Conservation (phyloP, 2,113 vertebrate species). For the Alouatta palliata region DNA sequence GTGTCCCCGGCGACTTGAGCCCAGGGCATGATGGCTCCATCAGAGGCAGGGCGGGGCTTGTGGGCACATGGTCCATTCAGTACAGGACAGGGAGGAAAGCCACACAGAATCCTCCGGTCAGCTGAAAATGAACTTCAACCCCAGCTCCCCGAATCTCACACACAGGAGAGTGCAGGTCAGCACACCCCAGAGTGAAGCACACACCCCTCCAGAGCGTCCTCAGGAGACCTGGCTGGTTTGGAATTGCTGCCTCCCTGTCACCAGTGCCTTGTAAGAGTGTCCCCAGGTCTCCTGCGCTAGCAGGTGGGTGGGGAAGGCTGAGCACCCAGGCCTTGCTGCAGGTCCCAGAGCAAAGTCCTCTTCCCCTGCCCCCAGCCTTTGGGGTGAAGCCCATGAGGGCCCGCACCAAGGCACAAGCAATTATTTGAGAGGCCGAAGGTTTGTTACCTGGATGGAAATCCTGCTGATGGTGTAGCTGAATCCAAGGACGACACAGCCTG, state of each 20-base stretch:
- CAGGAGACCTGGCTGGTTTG: fast-evolving
- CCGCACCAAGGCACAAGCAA: not conserved
- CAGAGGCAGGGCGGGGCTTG: fast-evolving
- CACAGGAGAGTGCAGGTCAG: not conserved
- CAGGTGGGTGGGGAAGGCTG: fast-evolving
- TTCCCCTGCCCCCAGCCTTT: fast-evolving
- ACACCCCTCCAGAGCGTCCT: fast-evolving
- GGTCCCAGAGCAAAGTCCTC: not conserved
- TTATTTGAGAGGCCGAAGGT: not conserved
- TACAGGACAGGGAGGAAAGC: not conserved
- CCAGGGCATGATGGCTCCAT: not conserved
- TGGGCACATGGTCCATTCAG: not conserved
- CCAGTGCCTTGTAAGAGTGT: too few relatives aligned
- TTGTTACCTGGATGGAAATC: not conserved
- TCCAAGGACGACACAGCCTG: fast-evolving
- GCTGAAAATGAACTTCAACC: not conserved
- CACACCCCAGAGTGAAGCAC: fast-evolving
- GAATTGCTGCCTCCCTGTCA: not conserved
- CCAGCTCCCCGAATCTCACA: not conserved
- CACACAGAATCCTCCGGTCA: not conserved
- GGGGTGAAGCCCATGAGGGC: not conserved
- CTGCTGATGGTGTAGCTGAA: fast-evolving
- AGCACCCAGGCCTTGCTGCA: too few relatives aligned
- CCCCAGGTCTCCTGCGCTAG: too few relatives aligned
- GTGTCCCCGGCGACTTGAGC: fast-evolving